Evolutionary conservation across 2,113 vertebrate species (phyloP), one percentile per base, ranked within the genome.

Genomic region (Zapus hudsonius): DNA sequence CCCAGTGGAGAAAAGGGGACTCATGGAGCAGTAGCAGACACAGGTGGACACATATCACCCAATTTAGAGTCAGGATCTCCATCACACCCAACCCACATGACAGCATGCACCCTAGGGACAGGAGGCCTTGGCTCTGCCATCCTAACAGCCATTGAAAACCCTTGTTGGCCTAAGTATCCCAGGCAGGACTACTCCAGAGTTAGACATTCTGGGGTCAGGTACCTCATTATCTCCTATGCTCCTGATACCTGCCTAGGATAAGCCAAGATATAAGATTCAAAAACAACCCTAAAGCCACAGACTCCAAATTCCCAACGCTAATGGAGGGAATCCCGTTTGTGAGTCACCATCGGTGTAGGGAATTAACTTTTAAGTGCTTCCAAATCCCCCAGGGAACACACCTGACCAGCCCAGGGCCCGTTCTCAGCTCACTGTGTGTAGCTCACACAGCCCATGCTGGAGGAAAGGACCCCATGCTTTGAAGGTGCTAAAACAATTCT

Each of bases 351-450:
- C 36, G 47, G 47, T 0, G 0, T 0, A 23, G 59, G 38, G 52
- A 64, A n/a, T 22, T 38, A n/a, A 47, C 27, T 29, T n/a, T 5
- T 7, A 17, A 64, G 36, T 12, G 55, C 78, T 57, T 75, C 66
- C 22, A 17, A 23, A 47, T 42, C 0, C 1, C 5, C n/a, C 27
- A 9, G 52, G 72, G 38, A 47, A 6, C 3, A 23, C 16, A 27
- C 44, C 57, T 40, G 64, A 55, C 25, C 29, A 38, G 40, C 55
- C 44, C 40, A 0, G 33, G 79, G 55, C 33, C 55, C 10, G 20
- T 25, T n/a, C 20, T 44, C 7, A 29, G 47, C 0, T 4, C 7
- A 17, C 63, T 0, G 10, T n/a, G n/a, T n/a, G 52, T 7, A 5
- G 79, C 8, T 27, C 55, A 36, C 1, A 69, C 10, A 17, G 25